Percentiles rank a stretch among this genome's conserved stretches.
These are phyloP conservation scores for Protophormia terraenovae DNA, from an alignment of 2,888 invertebrate genomes.

Conservation along the genomic window DNA sequence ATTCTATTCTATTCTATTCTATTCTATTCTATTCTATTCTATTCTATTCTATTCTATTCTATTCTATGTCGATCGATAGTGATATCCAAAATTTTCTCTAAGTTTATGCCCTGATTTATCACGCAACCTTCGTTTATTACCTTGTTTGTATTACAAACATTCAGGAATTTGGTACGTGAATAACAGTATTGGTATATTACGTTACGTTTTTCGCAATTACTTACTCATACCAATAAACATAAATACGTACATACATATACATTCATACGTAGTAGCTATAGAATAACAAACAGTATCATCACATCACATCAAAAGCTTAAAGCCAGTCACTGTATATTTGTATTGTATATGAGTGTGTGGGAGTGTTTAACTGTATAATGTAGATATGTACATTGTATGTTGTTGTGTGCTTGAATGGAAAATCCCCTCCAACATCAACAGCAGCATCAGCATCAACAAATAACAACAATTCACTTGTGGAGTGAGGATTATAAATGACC, in stretches of 20 bases:
- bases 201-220: slow-evolving; percentile 31
- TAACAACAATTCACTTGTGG: slow-evolving; percentile 56
- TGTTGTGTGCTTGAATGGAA: slow-evolving; percentile 40
- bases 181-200: slow-evolving; percentile 29
- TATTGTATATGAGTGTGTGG: not conserved
- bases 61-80: too few species aligned
- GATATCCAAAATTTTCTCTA: too few species aligned
- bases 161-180: slow-evolving; percentile 40
- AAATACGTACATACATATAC: too few species aligned
- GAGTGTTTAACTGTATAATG: not conserved
- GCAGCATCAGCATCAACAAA: slow-evolving; percentile 30
- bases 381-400: not conserved
- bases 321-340: slow-evolving; percentile 1
- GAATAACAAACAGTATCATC: slow-evolving; percentile 27
- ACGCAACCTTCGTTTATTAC: not conserved
- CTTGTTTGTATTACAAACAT: slow-evolving; percentile 29
- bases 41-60: too few species aligned
- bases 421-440: slow-evolving; percentile 44
- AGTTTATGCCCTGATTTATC: not conserved
- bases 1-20: too few species aligned
- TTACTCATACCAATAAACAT: too few species aligned
- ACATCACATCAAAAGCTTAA: slow-evolving; percentile 35
- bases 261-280: slow-evolving; percentile 6
- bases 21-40: too few species aligned
- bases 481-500: slow-evolving; percentile 71